These are phyloP conservation scores for Campylomormyrus tamandua DNA, from an alignment of 2,113 vertebrate species.

Conservation along the genomic window DNA sequence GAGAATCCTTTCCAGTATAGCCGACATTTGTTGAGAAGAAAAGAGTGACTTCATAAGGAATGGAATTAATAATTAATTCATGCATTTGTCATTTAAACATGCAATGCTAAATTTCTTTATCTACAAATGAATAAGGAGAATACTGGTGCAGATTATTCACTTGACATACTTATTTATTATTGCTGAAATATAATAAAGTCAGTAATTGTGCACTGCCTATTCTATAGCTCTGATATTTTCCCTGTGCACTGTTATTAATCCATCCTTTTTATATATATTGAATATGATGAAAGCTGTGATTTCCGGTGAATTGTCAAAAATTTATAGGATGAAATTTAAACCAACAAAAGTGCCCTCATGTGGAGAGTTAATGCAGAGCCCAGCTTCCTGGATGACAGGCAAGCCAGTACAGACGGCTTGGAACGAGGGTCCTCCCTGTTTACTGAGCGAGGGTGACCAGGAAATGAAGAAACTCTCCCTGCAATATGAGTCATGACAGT, in stretches of 20 bases:
- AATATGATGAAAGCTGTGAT: not conserved
- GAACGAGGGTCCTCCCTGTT: not conserved
- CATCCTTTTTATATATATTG: not conserved
- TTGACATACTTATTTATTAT: not conserved
- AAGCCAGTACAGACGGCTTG: not conserved
- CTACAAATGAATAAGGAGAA: not conserved
- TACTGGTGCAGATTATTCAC: not conserved
- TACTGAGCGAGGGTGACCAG: not conserved
- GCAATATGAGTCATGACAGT: not conserved
- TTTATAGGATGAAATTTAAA: not conserved
- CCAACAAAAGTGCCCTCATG: not conserved
- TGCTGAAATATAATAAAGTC: not conserved
- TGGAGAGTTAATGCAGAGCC: not conserved
- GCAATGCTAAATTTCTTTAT: not conserved
- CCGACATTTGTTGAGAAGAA: not conserved
- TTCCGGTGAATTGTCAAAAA: not conserved
- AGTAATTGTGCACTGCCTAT: not conserved
- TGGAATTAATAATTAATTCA: not conserved
- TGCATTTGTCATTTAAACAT: not conserved
- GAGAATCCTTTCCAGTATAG: constrained; percentile 45
- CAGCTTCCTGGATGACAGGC: not conserved
- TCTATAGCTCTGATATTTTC: not conserved
- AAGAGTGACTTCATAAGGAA: not conserved
- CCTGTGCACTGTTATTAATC: not conserved
- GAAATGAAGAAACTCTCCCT: not conserved